Evolutionary conservation across 2,888 invertebrate species (phyloP), one percentile per base, ranked within the genome.

Genomic region (Lithophane semibrunnea): DNA sequence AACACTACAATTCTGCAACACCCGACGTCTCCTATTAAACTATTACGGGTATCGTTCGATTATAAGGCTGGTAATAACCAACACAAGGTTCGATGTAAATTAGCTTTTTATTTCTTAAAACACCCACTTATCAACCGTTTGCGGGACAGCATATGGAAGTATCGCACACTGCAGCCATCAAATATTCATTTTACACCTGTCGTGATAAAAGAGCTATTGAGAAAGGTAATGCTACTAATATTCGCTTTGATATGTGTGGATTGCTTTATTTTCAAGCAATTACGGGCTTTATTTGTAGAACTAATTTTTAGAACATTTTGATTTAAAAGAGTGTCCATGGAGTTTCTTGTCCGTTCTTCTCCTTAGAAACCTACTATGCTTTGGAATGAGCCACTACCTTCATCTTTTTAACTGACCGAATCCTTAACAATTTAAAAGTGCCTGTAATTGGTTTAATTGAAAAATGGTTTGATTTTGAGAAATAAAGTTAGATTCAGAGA

Each of bases 161-260:
- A 82, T 84, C 78, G 73, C 86, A 83, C 86, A 73, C 79, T 84
- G 79, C 75, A 84, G 42, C 24, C 42, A 84, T 85, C 67, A 84
- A 85, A 79, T 86, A 87, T 85, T 84, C 85, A 85, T 72, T 67
- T 18, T 67, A 68, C 73, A 84, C 65, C 74, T 75, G 80, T 75
- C 75, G 4, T 67, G 73, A 73, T 82, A 76, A 84, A 86, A 84
- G 79, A 84, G 64, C 68, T 21, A 75, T 82, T 60, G 64, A 52
- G 66, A 73, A 72, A 75, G 60, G 74, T 81, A 84, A 76, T 67
- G 67, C 29, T 58, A 52, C 56, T 65, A 21, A 21, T 52, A 52
- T 68, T 66, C 66, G 12, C 84, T 84, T 86, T 85, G 73, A 86
- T 76, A 75, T 71, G 49, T 76, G 75, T 71, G 49, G 60, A 86